Percentiles rank a stretch among this genome's conserved stretches.
Evolutionary conservation across 2,113 vertebrate genomes (phyloP).

Genomic region (Nestor notabilis): DNA sequence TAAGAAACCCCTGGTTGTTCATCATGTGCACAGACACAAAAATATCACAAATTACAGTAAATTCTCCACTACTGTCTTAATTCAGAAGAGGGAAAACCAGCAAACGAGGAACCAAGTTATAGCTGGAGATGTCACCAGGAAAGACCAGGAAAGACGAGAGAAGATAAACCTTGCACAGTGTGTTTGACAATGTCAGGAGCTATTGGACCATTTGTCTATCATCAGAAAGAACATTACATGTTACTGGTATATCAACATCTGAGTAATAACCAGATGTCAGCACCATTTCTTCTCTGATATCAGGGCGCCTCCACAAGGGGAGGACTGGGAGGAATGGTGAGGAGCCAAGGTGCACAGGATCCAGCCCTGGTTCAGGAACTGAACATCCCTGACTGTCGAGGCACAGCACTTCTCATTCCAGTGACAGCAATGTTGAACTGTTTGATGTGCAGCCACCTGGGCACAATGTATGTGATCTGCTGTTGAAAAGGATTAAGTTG

Average conservation of each 20-base stretch:
- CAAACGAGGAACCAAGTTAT: neutral
- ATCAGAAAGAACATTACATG: neutral
- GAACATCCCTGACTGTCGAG: accelerated
- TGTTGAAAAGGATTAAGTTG: neutral
- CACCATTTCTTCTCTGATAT: neutral
- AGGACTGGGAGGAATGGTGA: accelerated
- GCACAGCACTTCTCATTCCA: neutral
- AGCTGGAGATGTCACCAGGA: neutral
- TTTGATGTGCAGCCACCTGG: too few species aligned
- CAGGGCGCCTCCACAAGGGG: accelerated
- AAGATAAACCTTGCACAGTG: neutral
- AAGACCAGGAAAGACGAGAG: neutral
- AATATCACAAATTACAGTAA: neutral
- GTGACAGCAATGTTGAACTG: accelerated
- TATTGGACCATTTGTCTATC: neutral
- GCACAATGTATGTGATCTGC: accelerated
- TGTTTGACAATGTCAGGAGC: accelerated
- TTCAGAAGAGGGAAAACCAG: neutral
- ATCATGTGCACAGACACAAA: accelerated
- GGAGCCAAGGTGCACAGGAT: accelerated
- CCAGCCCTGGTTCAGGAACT: accelerated
- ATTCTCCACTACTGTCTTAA: neutral
- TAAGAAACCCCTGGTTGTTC: neutral
- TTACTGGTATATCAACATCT: neutral
- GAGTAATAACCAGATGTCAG: neutral